Base-by-base conservation (phyloP, 1,140 invertebrate species). In the Pseudomyrmex flavicornis region DNA sequence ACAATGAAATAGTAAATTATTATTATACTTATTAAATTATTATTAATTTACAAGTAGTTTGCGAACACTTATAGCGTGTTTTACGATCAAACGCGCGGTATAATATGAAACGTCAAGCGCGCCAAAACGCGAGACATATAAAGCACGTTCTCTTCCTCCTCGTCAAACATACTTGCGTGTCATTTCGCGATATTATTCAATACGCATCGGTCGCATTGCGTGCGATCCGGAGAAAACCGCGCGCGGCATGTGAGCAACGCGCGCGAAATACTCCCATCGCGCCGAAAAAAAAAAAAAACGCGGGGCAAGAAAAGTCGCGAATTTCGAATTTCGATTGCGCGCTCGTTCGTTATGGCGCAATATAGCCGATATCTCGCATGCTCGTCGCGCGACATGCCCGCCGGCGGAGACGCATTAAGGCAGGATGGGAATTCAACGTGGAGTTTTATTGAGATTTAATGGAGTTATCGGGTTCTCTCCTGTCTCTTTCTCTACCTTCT, bases 371-470 rank as follows among this genome's bases (percentile, higher is more conserved):
- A 35, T 35, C 35, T 56, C 46, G 63, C 52, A 54, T 26, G 79
- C 48, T 63, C 44, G 35, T 48, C 52, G 80, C 62, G 65, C 85
- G 80, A 83, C 74, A 83, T 88, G 82, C 80, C 76, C 65, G 44
- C n/a, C 62, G 58, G 54, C 73, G 61, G 17, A 77, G 68, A 58
- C 50, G 69, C 79, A 69, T 82, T 85, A 65, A 73, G 52, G 26
- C 8, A 8, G 35, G 83, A 73, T 58, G 69, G 52, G 84, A 85
- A 58, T 75, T 54, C 35, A 66, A 63, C 79, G 76, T 63, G 69
- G 56, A 74, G 56, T 83, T 83, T 76, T 83, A 84, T 79, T 84
- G 76, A 85, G 82, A 82, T 88, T 87, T 88, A 85, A 88, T 88
- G 85, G 86, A 88, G 87, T 87, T 88, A 88, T 88, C 87, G 77